Evolutionary conservation across 2,888 invertebrate genomes (phyloP).

Genomic region (Euzophera pinguis): DNA sequence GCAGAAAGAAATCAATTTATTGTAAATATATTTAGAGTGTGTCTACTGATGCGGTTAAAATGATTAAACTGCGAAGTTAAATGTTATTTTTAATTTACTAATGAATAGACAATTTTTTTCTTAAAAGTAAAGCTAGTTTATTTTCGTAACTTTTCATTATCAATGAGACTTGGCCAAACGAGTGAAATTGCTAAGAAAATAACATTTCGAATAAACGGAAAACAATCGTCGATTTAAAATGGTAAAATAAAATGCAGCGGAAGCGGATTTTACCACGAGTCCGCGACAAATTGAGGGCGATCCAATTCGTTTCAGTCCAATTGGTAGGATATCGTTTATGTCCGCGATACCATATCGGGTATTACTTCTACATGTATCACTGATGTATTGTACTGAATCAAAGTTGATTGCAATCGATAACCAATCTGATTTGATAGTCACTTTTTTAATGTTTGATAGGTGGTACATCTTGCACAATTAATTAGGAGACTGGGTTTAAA

Average conservation of each 20-base stretch:
- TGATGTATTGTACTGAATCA: slow-evolving; percentile 50
- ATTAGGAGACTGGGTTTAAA: not conserved
- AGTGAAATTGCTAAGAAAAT: too few relatives aligned
- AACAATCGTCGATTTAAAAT: slow-evolving; percentile 42
- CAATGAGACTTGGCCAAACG: too few relatives aligned
- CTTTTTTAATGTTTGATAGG: not conserved
- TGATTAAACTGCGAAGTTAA: too few relatives aligned
- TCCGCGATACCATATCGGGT: slow-evolving; percentile 58
- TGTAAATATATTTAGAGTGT: too few relatives aligned
- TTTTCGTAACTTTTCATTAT: too few relatives aligned
- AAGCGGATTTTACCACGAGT: slow-evolving; percentile 47
- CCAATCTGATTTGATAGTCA: slow-evolving; percentile 36
- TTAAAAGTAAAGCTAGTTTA: too few relatives aligned
- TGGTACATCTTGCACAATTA: not conserved
- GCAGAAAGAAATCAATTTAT: too few relatives aligned
- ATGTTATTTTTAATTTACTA: too few relatives aligned
- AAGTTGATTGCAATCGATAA: slow-evolving; percentile 50
- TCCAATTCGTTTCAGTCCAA: slow-evolving; percentile 78
- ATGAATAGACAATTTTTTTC: too few relatives aligned
- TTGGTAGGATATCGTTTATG: slow-evolving; percentile 74
- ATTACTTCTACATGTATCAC: slow-evolving; percentile 41
- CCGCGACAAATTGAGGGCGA: slow-evolving; percentile 72
- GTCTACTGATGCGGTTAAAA: too few relatives aligned
- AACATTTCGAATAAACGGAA: slow-evolving; percentile 16
- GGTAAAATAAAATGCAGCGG: slow-evolving; percentile 48